A percentile compares a stretch with the other conserved stretches of the same genome.
These are phyloP conservation scores for Parnassius smintheus DNA, from an alignment of 2,888 invertebrate genomes.

Conservation along the genomic window DNA sequence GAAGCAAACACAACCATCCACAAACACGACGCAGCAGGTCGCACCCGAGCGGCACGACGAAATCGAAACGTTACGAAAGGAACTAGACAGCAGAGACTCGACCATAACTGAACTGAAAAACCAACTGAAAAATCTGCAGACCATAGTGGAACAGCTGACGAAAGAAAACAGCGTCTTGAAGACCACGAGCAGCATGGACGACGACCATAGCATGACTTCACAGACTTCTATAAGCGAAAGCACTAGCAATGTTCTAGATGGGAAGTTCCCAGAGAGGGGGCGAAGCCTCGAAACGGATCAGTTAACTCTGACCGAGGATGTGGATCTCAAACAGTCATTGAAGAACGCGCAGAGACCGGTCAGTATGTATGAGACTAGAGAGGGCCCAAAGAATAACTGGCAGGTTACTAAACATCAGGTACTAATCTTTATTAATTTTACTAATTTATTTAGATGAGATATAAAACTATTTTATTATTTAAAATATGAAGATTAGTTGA, in stretches of 20 bases:
- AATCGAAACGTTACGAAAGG: constrained; percentile 68
- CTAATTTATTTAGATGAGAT: constrained; percentile 42
- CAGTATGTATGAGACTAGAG: constrained; percentile 93
- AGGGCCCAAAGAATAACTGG: constrained; percentile 83
- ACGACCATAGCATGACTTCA: constrained; percentile 66
- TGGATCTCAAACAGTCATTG: constrained; percentile 66
- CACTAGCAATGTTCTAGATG: constrained; percentile 43
- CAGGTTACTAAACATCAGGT: constrained; percentile 82
- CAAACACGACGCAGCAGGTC: constrained; percentile 26
- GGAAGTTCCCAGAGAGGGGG: constrained; percentile 57
- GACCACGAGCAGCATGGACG: constrained; percentile 72
- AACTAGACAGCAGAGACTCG: constrained; percentile 83
- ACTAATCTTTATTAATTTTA: constrained; percentile 66
- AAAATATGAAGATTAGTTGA: background rate
- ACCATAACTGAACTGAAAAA: constrained; percentile 84
- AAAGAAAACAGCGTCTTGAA: constrained; percentile 90
- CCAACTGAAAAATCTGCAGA: constrained; percentile 83
- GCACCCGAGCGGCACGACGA: constrained; percentile 46
- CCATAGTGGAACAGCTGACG: constrained; percentile 87
- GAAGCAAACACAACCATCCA: constrained; percentile 47
- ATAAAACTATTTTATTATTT: background rate
- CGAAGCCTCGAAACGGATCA: constrained; percentile 68
- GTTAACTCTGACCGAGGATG: constrained; percentile 70
- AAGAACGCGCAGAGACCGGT: constrained; percentile 85
- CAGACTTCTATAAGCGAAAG: constrained; percentile 64